Percentiles rank a stretch among this genome's conserved stretches.
Conservation (phyloP, 1,140 invertebrate genomes). For the Aphidius ervi region DNA sequence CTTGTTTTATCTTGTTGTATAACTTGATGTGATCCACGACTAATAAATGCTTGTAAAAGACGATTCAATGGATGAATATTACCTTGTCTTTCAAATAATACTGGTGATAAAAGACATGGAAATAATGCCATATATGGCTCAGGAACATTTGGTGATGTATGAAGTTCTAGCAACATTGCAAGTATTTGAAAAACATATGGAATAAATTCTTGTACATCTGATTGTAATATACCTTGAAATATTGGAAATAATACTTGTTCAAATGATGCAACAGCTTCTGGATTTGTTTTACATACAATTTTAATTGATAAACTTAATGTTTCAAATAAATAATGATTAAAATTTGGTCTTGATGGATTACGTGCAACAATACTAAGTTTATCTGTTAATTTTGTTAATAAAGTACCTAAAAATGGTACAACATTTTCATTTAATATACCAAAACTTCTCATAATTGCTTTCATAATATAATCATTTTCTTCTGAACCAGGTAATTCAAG, state of each 20-base stretch:
- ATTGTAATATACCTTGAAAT: slow-evolving; percentile 87
- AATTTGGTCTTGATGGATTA: slow-evolving; percentile 94
- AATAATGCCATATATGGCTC: slow-evolving; percentile 87
- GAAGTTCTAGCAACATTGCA: slow-evolving; percentile 84
- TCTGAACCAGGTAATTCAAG: slow-evolving; percentile 69
- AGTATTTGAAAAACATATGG: slow-evolving; percentile 97
- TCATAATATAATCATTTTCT: slow-evolving; percentile 98
- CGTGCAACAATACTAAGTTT: slow-evolving; percentile 82
- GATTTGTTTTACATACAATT: slow-evolving; percentile 80
- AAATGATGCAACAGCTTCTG: slow-evolving; percentile 78
- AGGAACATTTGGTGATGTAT: slow-evolving; percentile 58
- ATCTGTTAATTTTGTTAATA: slow-evolving; percentile 79
- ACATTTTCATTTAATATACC: slow-evolving; percentile 74
- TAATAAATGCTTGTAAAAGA: slow-evolving; percentile 81
- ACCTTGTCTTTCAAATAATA: slow-evolving; percentile 86
- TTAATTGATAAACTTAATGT: slow-evolving; percentile 83
- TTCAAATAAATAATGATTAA: slow-evolving; percentile 97
- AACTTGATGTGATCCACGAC: slow-evolving; percentile 69
- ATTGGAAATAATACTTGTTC: slow-evolving; percentile 89
- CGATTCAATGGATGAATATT: slow-evolving; percentile 90
- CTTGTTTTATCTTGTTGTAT: slow-evolving; percentile 67
- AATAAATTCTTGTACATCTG: slow-evolving; percentile 95
- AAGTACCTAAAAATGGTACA: slow-evolving; percentile 73
- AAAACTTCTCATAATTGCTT: slow-evolving; percentile 89
- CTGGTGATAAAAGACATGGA: slow-evolving; percentile 79